These are phyloP conservation scores for Laticauda colubrina DNA, from an alignment of 2,113 vertebrate species.

Conservation along the genomic window DNA sequence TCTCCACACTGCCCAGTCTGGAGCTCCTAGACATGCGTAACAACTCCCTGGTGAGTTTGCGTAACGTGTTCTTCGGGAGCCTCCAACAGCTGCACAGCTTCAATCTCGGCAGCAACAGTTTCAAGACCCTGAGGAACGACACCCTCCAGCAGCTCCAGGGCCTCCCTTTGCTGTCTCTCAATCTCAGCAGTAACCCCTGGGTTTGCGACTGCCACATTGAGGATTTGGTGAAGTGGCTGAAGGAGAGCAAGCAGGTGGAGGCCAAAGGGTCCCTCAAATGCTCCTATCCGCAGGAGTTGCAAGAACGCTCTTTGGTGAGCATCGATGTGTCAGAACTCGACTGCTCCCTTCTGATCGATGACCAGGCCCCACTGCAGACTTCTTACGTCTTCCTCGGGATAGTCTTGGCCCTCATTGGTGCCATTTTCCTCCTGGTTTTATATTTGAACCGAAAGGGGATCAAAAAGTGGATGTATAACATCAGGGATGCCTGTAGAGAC, in stretches of 20 bases:
- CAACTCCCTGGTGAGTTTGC: conserved; percentile 81
- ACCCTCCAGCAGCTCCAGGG: conserved; percentile 70
- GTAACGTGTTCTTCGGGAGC: conserved; percentile 68
- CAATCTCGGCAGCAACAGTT: conserved; percentile 83
- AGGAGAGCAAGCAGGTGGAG: conserved; percentile 71
- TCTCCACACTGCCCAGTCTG: conserved; percentile 70
- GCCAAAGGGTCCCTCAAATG: conserved; percentile 75
- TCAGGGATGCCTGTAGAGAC: conserved; percentile 96
- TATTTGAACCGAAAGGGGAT: conserved; percentile 98
- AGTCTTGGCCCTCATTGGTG: conserved; percentile 93
- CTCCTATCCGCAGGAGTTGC: conserved; percentile 70
- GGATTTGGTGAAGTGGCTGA: conserved; percentile 84
- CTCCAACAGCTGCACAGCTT: conserved; percentile 72
- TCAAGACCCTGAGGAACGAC: conserved; percentile 71
- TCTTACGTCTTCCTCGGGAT: conserved; percentile 94
- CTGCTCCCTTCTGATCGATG: conserved; percentile 61
- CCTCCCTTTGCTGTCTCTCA: conserved; percentile 66
- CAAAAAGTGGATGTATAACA: conserved; percentile 97
- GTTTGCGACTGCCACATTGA: conserved; percentile 82
- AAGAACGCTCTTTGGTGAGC: conserved; percentile 69
- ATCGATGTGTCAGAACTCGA: conserved; percentile 70
- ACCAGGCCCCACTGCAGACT: conserved; percentile 85
- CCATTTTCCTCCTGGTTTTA: conserved; percentile 95
- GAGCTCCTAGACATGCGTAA: conserved; percentile 80
- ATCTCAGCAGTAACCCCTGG: conserved; percentile 81